A percentile compares a stretch with the other conserved stretches of the same genome.
Conservation (phyloP, 2,797 vertebrate genomes). For the Pangasius larnaudii region DNA sequence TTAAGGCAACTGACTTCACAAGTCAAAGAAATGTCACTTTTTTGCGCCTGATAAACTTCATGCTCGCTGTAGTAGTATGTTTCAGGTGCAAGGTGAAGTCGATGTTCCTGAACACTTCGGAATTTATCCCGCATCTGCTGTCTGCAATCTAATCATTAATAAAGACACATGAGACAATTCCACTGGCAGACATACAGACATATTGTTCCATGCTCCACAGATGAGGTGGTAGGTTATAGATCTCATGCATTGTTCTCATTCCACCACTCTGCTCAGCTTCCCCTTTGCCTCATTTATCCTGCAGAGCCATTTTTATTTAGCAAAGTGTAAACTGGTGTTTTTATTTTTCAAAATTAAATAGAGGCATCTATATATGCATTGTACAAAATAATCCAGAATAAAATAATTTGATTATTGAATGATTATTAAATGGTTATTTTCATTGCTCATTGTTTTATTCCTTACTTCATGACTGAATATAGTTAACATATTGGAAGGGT, state of each 20-base stretch:
- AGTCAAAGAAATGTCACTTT: not conserved
- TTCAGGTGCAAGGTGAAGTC: not conserved
- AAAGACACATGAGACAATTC: slow-evolving; percentile 23
- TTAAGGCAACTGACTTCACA: not conserved
- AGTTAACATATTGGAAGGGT: not conserved
- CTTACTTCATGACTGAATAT: not conserved
- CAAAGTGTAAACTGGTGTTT: not conserved
- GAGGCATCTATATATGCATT: not conserved
- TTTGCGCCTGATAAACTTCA: not conserved
- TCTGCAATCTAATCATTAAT: slow-evolving; percentile 11
- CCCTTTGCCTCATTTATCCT: slow-evolving; percentile 2
- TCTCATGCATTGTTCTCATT: slow-evolving; percentile 24
- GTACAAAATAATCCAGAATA: not conserved
- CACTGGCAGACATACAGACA: slow-evolving; percentile 8
- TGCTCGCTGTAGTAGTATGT: not conserved
- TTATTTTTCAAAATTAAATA: not conserved
- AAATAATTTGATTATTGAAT: not conserved
- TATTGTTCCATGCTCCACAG: not conserved
- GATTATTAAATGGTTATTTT: not conserved
- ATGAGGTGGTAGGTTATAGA: not conserved
- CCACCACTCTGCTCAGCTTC: not conserved
- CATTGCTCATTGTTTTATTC: not conserved
- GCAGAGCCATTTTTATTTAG: not conserved
- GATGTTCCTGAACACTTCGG: not conserved
- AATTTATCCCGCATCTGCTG: slow-evolving; percentile 7